Evolutionary conservation across 2,797 vertebrate species (phyloP).

Genomic region (Alectoris magna): DNA sequence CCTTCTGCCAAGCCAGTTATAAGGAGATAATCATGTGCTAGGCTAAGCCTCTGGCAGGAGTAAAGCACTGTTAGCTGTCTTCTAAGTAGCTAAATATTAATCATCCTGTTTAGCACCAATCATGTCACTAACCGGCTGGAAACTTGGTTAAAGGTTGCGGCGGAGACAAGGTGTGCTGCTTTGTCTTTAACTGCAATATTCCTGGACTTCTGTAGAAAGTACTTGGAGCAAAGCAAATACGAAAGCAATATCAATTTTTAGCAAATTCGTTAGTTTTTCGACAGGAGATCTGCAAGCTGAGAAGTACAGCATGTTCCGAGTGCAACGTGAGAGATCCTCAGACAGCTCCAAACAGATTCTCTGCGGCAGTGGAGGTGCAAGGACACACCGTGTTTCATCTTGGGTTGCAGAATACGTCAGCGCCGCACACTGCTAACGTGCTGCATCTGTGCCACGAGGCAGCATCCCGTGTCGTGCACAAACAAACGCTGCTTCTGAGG

Average conservation of each 20-base stretch:
- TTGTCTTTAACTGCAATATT: neutral
- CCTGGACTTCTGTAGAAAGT: neutral
- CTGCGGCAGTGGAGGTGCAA: neutral
- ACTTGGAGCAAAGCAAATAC: neutral
- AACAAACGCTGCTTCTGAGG: neutral
- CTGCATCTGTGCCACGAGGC: neutral
- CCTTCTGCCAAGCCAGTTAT: conserved; percentile 66
- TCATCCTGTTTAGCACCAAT: conserved; percentile 51
- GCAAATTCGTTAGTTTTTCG: neutral
- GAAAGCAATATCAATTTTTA: neutral
- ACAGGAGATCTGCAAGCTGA: neutral
- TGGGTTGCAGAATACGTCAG: neutral
- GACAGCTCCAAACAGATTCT: neutral
- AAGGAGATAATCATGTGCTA: conserved; percentile 63
- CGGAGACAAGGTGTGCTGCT: neutral
- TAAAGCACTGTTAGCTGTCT: conserved; percentile 63
- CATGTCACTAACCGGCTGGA: conserved; percentile 43
- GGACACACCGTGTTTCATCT: neutral
- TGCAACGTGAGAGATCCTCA: neutral
- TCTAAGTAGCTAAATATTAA: conserved; percentile 69
- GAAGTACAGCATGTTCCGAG: neutral
- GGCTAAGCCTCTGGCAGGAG: conserved; percentile 64
- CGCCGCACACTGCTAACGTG: neutral
- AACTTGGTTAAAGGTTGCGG: conserved; percentile 55
- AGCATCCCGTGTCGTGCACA: neutral